Base-by-base conservation (phyloP, 2,113 vertebrate species). In the Oreochromis aureus region DNA sequence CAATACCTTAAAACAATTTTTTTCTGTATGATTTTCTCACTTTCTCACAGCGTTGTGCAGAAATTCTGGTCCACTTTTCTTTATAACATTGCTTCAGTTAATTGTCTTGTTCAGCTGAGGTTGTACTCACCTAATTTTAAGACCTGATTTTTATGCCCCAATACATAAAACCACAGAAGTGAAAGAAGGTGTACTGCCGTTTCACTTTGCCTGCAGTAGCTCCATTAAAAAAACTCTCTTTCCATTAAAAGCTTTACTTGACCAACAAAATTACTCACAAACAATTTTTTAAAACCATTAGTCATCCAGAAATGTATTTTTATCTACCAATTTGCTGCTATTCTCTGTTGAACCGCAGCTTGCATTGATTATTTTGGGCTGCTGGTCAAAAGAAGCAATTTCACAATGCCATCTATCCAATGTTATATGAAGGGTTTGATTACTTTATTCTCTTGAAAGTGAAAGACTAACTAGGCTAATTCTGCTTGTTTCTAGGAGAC, bases 401-500 rank as follows among this genome's bases (percentile, higher is more conserved):
- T 81, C n/a, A 84, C 13, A 9, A 27, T 59, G 71, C 18, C 22
- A 54, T 39, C 7, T 10, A 46, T 51, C 22, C 27, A 2, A 81
- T 44, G 39, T 27, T 78, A 51, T 51, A 32, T 78, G 19, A 32
- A 78, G 51, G 24, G 4, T 48, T 51, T 78, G 24, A 32, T 51
- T 78, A 51, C 10, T n/a, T 27, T 32, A 53, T 78, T 78, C 73
- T 32, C 10, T 51, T 27, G 46, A 78, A 53, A 55, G 30, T 19
- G 30, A 78, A 78, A 78, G 3, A 19, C 44, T 78, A 78, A 78
- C 44, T 51, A 78, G 10, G 54, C 44, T 85, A 69, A 86, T 59
- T 83, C 48, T 83, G 55, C 41, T 59, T 87, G 69, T 90, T 92
- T 90, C 82, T 87, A 93, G 95, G 89, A 91, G 92, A 93, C 90